A percentile compares a stretch with the other conserved stretches of the same genome.
phyloP scores from a whole-genome alignment of 1,140 invertebrate genomes.

The Catajapyx aquilonaris region DNA sequence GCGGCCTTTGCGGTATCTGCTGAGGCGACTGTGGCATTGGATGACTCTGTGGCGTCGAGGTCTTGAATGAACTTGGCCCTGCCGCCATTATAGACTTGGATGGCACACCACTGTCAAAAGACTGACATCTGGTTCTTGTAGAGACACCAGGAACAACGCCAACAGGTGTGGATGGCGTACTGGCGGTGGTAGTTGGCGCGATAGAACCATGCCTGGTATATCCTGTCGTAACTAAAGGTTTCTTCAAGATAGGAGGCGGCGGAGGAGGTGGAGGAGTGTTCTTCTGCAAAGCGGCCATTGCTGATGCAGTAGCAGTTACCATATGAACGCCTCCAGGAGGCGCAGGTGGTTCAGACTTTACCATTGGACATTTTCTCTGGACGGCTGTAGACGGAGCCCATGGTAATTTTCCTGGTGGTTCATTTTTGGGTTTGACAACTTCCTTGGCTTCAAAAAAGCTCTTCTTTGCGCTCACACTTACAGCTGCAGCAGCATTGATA shows the following conservation, averaged over 20 bases:
- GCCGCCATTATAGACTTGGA: constrained; percentile 3
- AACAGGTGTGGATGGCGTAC: not conserved
- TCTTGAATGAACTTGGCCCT: no score
- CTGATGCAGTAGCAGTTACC: not conserved
- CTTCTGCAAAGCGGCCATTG: no score
- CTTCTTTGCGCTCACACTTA: not conserved
- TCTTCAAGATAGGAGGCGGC: constrained; percentile 2
- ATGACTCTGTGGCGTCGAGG: no score
- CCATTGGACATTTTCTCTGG: not conserved
- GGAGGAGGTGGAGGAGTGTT: constrained; percentile 5
- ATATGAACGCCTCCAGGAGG: not conserved
- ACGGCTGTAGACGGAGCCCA: not conserved
- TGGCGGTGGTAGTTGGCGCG: not conserved
- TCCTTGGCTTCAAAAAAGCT: constrained; percentile 3
- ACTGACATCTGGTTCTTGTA: constrained; percentile 1
- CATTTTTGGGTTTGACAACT: not conserved
- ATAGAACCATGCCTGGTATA: no score
- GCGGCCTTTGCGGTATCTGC: not conserved
- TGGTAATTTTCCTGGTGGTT: not conserved
- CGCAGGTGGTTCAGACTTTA: constrained; percentile 1
- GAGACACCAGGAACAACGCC: not conserved
- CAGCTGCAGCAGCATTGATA: not conserved
- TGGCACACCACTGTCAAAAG: constrained; percentile 7
- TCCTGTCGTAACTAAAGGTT: no score
- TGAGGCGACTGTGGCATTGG: no score